Evolutionary conservation across 2,888 invertebrate species (phyloP), one percentile per base, ranked within the genome.

Genomic region (Oscheius sp.): DNA sequence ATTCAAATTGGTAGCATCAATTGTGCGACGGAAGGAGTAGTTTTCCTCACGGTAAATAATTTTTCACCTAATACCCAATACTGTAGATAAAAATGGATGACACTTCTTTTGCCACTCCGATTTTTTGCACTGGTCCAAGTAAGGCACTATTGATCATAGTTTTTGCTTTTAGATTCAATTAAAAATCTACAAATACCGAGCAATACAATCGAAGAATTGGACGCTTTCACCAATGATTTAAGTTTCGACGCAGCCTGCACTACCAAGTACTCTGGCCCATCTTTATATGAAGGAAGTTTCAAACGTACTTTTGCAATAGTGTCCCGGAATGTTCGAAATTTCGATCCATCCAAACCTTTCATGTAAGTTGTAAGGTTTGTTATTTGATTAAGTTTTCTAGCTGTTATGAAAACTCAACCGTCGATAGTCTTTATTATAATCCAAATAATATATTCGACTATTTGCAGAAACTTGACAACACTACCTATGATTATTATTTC

Each of bases 391-490:
- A n/a, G n/a, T n/a, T n/a, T n/a, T n/a, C n/a, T n/a, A n/a, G n/a
- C n/a, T n/a, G n/a, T 12, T 12, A n/a, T 1, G 14, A 38, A 2
- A 8, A 41, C 28, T 59, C 59, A 2, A 41, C 59, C 1, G 59
- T 59, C n/a, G 59, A 59, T 28, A 26, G 59, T 2, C 17, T 59
- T 24, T 59, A 59, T 30, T 44, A 26, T 2, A 59, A 59, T 30
- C 41, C 41, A 8, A 32, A 32, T 6, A 59, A 59, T 20, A 44
- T 59, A 28, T 59, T 59, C 17, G 41, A 41, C 0, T 59, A 59
- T 14, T n/a, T n/a, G n/a, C n/a, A n/a, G n/a, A n/a, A n/a, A n/a
- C n/a, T n/a, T n/a, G n/a, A n/a, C n/a, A n/a, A n/a, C n/a, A n/a
- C n/a, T n/a, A n/a, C n/a, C n/a, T n/a, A n/a, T n/a, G n/a, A n/a